A percentile compares a stretch with the other conserved stretches of the same genome.
Conservation (phyloP, 2,888 invertebrate species). For the Folsomia manolachei region DNA sequence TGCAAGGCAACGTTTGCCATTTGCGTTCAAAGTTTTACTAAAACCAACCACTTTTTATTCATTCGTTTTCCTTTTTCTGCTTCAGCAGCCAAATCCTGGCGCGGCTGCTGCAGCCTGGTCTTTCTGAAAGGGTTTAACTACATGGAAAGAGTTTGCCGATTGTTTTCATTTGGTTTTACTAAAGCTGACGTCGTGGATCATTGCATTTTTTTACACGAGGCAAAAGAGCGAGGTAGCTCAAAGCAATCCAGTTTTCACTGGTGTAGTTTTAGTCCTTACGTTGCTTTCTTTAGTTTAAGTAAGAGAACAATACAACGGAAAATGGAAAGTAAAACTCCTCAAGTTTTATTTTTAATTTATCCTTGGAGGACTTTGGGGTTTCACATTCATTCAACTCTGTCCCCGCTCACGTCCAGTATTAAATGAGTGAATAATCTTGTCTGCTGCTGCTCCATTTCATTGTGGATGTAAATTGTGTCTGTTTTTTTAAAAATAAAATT, state of each 20-base stretch:
- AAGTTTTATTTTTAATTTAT: conserved; percentile 36
- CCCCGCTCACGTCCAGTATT: no score
- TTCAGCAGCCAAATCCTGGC: neutral
- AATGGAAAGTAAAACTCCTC: conserved; percentile 18
- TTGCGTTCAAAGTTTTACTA: neutral
- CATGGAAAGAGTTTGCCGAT: neutral
- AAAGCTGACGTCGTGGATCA: no score
- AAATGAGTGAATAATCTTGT: neutral
- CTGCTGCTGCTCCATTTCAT: conserved; percentile 9
- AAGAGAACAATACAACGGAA: neutral
- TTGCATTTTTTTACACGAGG: no score
- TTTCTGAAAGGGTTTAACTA: no score
- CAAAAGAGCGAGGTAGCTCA: no score
- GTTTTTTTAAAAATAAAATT: neutral
- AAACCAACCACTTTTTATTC: neutral
- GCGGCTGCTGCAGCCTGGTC: no score
- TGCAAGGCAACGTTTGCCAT: neutral
- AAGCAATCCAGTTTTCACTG: neutral
- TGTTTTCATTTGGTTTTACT: neutral
- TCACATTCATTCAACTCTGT: neutral
- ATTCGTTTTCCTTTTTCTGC: neutral
- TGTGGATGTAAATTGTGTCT: conserved; percentile 15
- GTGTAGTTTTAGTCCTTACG: no score
- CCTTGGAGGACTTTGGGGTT: conserved; percentile 26
- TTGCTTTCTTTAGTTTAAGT: neutral